Evolutionary conservation across 2,888 invertebrate species (phyloP).

Genomic region (Diaphora mendica): DNA sequence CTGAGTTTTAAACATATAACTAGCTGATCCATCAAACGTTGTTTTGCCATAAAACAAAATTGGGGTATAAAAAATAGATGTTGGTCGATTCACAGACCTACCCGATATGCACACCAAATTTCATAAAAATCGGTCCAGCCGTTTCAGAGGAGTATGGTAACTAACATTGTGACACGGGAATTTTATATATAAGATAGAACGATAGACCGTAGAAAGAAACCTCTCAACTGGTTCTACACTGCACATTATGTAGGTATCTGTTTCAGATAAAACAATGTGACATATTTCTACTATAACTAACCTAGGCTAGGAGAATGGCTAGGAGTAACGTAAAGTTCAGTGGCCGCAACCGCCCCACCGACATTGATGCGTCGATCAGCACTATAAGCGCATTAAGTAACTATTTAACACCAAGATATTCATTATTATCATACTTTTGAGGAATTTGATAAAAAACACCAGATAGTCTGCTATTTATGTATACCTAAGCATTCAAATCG

Average conservation of each 20-base stretch:
- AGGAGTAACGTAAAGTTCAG: conserved; percentile 41
- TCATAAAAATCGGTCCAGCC: no score
- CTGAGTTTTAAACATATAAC: no score
- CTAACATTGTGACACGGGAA: no score
- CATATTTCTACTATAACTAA: conserved; percentile 4
- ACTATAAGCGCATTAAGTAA: conserved; percentile 2
- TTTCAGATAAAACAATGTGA: neutral
- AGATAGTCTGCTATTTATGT: conserved; percentile 7
- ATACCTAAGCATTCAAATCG: conserved; percentile 24
- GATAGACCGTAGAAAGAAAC: no score
- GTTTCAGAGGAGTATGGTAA: no score
- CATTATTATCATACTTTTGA: conserved; percentile 3
- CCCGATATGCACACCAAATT: no score
- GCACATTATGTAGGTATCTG: neutral
- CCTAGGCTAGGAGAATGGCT: conserved; percentile 29
- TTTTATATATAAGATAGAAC: no score
- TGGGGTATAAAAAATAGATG: no score
- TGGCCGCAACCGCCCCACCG: conserved; percentile 35
- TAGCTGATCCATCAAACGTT: no score
- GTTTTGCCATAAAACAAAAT: no score
- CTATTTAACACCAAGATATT: conserved; percentile 4
- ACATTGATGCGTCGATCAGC: conserved; percentile 14
- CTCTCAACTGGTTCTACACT: neutral
- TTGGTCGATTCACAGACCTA: no score
- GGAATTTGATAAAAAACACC: neutral